Conservation (phyloP, 2,113 vertebrate genomes). For the Acrocephalus arundinaceus region DNA sequence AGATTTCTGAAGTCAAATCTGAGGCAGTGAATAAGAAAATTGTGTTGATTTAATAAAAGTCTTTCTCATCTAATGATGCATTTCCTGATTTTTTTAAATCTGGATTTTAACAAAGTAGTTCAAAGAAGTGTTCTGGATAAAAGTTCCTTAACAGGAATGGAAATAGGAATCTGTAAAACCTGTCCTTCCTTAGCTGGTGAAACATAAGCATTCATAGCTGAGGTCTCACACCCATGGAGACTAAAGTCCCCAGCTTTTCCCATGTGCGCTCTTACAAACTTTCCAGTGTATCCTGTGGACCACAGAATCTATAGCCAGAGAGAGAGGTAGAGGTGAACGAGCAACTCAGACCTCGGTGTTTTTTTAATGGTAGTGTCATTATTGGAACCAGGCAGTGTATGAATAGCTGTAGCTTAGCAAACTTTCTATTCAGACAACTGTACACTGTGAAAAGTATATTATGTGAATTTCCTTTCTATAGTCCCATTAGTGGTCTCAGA, state of each 20-base stretch:
- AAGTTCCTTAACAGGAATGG: neutral
- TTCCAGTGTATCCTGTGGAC: neutral
- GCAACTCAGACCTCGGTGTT: neutral
- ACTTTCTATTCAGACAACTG: neutral
- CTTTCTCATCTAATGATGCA: neutral
- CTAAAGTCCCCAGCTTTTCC: neutral
- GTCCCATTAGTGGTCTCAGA: rapidly evolving
- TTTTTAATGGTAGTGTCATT: neutral
- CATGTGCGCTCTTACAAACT: rapidly evolving
- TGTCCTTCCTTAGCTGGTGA: neutral
- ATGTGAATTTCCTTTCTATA: neutral
- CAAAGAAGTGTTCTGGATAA: neutral
- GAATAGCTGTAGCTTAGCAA: neutral
- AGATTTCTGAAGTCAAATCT: neutral
- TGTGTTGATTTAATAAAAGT: neutral
- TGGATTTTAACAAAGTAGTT: neutral
- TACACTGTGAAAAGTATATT: neutral
- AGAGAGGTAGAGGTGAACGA: neutral
- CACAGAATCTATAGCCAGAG: neutral
- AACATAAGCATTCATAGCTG: neutral
- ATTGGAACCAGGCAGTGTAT: neutral
- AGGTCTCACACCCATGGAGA: neutral
- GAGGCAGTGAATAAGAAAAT: neutral
- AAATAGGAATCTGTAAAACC: neutral
- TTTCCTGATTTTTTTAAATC: neutral